Conservation (phyloP, 2,888 invertebrate species). For the Schizaphis graminum region DNA sequence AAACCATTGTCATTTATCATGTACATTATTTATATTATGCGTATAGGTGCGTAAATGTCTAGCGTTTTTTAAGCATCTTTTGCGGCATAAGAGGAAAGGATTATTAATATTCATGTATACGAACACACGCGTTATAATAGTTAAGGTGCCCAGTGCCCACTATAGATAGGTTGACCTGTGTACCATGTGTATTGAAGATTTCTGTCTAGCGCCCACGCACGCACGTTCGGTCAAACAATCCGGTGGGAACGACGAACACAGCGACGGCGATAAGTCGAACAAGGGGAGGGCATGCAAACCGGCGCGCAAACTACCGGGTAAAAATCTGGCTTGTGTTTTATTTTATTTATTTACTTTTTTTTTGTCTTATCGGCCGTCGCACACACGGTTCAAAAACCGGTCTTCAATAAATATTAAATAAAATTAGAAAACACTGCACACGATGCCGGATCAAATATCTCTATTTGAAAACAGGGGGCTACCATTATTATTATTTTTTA, state of each 20-base stretch:
- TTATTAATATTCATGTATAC: background rate
- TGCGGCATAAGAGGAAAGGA: background rate
- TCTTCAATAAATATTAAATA: conserved; percentile 62
- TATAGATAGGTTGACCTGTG: background rate
- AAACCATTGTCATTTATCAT: background rate
- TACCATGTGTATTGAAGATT: background rate
- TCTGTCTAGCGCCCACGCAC: conserved; percentile 54
- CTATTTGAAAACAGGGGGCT: conserved; percentile 61
- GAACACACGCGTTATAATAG: background rate
- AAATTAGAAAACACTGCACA: conserved; percentile 55
- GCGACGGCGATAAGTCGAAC: background rate
- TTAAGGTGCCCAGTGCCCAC: background rate
- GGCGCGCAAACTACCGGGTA: conserved; percentile 60
- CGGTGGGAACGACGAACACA: conserved; percentile 26
- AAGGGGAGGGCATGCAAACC: conserved; percentile 49
- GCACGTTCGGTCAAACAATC: conserved; percentile 32
- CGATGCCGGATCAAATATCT: conserved; percentile 58
- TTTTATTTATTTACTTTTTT: conserved; percentile 15
- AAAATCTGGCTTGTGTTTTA: conserved; percentile 42
- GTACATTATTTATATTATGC: background rate
- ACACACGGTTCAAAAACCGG: conserved; percentile 57
- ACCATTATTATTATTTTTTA: conserved; percentile 36
- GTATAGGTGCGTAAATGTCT: background rate
- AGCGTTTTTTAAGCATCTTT: background rate
- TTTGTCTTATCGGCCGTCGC: conserved; percentile 26